phyloP scores from a whole-genome alignment of 1,140 invertebrate species.

The Macrotrachela quadricornifera region DNA sequence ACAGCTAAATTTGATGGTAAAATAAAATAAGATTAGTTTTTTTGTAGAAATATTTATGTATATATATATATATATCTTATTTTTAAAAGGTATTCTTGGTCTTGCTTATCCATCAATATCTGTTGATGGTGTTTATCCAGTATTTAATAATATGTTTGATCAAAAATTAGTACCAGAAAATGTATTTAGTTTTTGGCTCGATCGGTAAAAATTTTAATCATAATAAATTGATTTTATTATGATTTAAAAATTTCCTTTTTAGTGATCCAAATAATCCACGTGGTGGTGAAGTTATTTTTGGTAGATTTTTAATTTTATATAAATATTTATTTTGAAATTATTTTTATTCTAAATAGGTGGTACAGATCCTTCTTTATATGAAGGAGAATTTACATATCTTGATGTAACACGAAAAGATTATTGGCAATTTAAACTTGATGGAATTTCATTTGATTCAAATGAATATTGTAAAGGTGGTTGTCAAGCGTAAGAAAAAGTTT shows the following conservation, averaged over 20 bases:
- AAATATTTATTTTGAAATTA: no score
- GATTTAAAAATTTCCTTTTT: background rate
- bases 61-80: background rate
- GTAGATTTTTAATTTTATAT: no score
- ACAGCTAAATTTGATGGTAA: conserved; percentile 76
- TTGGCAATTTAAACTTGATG: conserved; percentile 90
- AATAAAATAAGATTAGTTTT: conserved; percentile 29
- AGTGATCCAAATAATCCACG: conserved; percentile 50
- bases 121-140: conserved; percentile 58
- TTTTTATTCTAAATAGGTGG: no score
- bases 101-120: conserved; percentile 50
- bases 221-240: background rate
- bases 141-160: conserved; percentile 78
- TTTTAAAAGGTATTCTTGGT: conserved; percentile 18
- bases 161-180: conserved; percentile 54
- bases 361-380: conserved; percentile 71
- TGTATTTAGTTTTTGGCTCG: conserved; percentile 88
- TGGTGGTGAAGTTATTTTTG: conserved; percentile 81
- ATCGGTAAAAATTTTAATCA: conserved; percentile 22
- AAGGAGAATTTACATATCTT: conserved; percentile 71
- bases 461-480: conserved; percentile 29
- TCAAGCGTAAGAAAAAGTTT: background rate
- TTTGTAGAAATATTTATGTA: background rate
- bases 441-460: conserved; percentile 36
- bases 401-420: conserved; percentile 66